A percentile compares a stretch with the other conserved stretches of the same genome.
Conservation (phyloP, 2,888 invertebrate species). For the Diarsia dahlii region DNA sequence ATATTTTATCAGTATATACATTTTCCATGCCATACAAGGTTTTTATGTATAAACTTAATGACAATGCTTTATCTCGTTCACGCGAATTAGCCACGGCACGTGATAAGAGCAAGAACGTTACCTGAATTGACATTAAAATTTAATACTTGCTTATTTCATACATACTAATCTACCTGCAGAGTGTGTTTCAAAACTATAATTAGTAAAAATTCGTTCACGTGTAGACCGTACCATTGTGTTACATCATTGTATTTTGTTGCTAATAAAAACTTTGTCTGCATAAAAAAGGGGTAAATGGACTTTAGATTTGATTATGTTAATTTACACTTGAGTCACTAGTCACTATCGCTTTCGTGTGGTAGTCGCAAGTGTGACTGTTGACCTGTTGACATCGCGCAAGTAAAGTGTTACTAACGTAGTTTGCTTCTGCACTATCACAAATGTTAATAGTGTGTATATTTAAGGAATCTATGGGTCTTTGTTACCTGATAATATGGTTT, state of each 20-base stretch:
- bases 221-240: neutral
- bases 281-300: neutral
- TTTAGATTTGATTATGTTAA: neutral
- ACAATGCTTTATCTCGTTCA: slow-evolving; percentile 33
- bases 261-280: neutral
- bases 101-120: slow-evolving; percentile 9
- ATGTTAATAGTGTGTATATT: too few species aligned
- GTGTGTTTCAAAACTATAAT: slow-evolving; percentile 16
- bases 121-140: slow-evolving; percentile 6
- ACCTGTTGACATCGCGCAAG: too few species aligned
- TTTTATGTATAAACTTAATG: slow-evolving; percentile 6
- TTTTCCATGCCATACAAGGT: neutral
- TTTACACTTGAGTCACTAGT: too few species aligned
- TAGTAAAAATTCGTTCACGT: slow-evolving; percentile 9
- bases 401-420: too few species aligned
- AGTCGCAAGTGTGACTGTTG: slow-evolving; percentile 1
- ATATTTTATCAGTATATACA: neutral
- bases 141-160: neutral
- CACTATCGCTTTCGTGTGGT: neutral
- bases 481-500: too few species aligned
- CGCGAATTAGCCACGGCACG: slow-evolving; percentile 25
- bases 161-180: slow-evolving; percentile 2
- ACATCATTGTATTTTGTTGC: slow-evolving; percentile 12
- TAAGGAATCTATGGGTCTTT: too few species aligned
- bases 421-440: too few species aligned